Base-by-base conservation (phyloP, 2,113 vertebrate species). In the Parotia lawesii region DNA sequence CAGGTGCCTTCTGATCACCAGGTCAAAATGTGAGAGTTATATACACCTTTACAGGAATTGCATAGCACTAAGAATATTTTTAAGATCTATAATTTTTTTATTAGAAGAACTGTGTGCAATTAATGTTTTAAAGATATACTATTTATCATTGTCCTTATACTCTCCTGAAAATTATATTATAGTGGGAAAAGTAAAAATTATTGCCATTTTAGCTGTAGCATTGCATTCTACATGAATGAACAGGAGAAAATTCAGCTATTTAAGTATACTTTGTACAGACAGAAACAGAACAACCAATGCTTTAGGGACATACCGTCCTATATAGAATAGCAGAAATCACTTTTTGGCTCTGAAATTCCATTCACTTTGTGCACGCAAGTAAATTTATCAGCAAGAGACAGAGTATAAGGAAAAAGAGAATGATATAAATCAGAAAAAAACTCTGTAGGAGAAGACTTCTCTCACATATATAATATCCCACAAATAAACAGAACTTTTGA, bases 321-420 rank as follows among this genome's bases (percentile, higher is more conserved):
- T n/a, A 29, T 8, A 40, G 79, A 67, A 44, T 7, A 70, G 12
- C 31, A 65, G 27, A 67, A 81, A 44, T 44, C 6, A 57, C 1
- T 28, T 89, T 62, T 48, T 56, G 22, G 1, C 20, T 69, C 25
- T 69, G 19, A 64, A 94, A 40, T 57, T 89, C 35, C 79, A 11
- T 45, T 72, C 5, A 19, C 3, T 61, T 78, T 35, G 3, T 57
- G 13, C 8, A 44, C 8, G 1, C 0, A 2, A 53, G 8, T 47
- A 35, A 61, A 40, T 75, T 40, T 67, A 76, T 51, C 20, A 69
- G 21, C 22, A 47, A 65, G 12, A 75, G 8, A 7, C 12, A 35
- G 17, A 27, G 1, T 15, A 31, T 3, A 60, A 14, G 12, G 23
- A 33, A n/a, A 76, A 65, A 74, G 10, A 64, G 3, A 24, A 5